Evolutionary conservation across 2,888 invertebrate species (phyloP).

Genomic region (Cyaniris semiargus): DNA sequence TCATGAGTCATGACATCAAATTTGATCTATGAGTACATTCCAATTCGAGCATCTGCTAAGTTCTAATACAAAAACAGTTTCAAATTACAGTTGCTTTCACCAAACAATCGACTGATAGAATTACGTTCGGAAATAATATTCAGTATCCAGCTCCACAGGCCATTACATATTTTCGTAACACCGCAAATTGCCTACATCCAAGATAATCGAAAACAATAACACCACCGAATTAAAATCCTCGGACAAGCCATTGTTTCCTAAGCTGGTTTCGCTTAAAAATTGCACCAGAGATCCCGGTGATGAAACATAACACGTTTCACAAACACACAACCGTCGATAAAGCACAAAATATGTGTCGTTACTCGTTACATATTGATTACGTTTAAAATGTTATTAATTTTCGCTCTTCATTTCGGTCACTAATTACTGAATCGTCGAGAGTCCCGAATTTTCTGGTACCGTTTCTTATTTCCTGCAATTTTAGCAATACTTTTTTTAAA

Average conservation of each 20-base stretch:
- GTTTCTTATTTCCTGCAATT: neutral
- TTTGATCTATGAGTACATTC: too few relatives aligned
- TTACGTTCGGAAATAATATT: neutral
- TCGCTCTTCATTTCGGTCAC: neutral
- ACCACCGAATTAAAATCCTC: constrained; percentile 48
- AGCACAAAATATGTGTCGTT: constrained; percentile 3
- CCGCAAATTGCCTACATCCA: constrained; percentile 18
- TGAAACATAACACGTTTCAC: constrained; percentile 18
- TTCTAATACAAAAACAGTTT: constrained; percentile 21
- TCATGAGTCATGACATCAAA: too few relatives aligned
- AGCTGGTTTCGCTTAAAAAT: constrained; percentile 21
- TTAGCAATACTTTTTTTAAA: neutral
- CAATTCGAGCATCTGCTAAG: neutral
- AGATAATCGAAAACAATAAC: constrained; percentile 36
- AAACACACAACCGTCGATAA: constrained; percentile 7
- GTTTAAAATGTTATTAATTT: neutral
- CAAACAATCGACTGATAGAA: constrained; percentile 22
- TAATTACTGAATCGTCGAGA: neutral
- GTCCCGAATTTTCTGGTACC: neutral
- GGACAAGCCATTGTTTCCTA: constrained; percentile 32
- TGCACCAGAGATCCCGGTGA: constrained; percentile 12
- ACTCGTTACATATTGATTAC: neutral
- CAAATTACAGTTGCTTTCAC: constrained; percentile 3
- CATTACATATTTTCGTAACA: constrained; percentile 29
- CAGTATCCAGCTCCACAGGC: constrained; percentile 7